Conservation (phyloP, 2,888 invertebrate species). For the Ischnura elegans region DNA sequence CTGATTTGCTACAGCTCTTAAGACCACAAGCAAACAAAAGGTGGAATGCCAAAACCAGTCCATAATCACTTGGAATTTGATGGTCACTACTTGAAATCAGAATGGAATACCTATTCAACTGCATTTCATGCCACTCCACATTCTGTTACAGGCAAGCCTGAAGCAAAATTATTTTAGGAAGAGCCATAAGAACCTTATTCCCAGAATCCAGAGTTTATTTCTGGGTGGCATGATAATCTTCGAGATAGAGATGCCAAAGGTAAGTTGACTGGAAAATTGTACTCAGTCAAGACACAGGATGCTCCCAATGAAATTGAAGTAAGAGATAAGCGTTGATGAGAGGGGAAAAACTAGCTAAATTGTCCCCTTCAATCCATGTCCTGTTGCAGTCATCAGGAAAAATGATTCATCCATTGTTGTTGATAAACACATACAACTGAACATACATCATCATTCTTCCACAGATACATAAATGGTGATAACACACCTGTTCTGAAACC, state of each 20-base stretch:
- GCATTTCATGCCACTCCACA: conserved; percentile 72
- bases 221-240: neutral
- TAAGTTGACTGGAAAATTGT: neutral
- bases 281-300: neutral
- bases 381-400: neutral
- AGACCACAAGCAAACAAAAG: neutral
- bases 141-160: conserved; percentile 73
- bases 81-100: conserved; percentile 71
- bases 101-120: conserved; percentile 71
- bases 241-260: neutral
- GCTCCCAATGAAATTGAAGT: neutral
- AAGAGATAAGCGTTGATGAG: neutral
- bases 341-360: neutral
- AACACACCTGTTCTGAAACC: neutral
- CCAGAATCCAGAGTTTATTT: neutral
- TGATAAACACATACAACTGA: neutral
- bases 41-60: too few species aligned
- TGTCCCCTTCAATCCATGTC: neutral
- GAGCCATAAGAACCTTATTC: conserved; percentile 34
- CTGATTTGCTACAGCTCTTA: conserved; percentile 70
- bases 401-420: neutral
- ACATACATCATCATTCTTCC: neutral
- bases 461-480: neutral
- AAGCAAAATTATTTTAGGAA: conserved; percentile 68
- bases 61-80: conserved; percentile 69